Percentiles rank a stretch among this genome's conserved stretches.
Evolutionary conservation across 2,888 invertebrate genomes (phyloP).

Genomic region (Cantharis rufa): DNA sequence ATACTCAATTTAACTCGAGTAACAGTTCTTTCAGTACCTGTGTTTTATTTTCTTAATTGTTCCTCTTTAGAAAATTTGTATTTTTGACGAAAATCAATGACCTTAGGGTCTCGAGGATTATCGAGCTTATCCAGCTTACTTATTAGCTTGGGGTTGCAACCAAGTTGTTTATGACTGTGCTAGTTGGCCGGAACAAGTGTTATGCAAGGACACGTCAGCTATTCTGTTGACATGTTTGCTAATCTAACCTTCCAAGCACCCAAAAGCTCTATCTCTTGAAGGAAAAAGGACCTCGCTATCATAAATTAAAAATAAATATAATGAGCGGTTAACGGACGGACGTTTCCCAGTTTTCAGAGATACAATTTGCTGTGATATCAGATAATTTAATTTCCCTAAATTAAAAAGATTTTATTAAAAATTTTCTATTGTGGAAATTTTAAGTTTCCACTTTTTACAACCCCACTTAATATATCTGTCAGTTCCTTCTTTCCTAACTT

Average conservation of each 20-base stretch:
- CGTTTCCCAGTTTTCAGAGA: neutral
- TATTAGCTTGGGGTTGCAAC: neutral
- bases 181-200: neutral
- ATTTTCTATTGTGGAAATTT: neutral
- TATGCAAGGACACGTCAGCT: neutral
- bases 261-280: neutral
- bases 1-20: neutral
- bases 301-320: neutral
- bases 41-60: neutral
- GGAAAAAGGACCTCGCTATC: neutral
- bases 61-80: neutral
- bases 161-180: neutral
- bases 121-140: neutral
- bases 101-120: neutral
- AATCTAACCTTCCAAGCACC: neutral
- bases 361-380: neutral
- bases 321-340: neutral
- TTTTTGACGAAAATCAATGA: neutral
- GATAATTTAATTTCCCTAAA: neutral
- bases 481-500: neutral
- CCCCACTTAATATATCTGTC: neutral
- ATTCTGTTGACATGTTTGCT: neutral
- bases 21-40: neutral
- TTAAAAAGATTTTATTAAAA: neutral
- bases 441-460: neutral